Percentiles rank a stretch among this genome's conserved stretches.
phyloP scores from a whole-genome alignment of 2,113 vertebrate species.

The Vulpes ferrilata region DNA sequence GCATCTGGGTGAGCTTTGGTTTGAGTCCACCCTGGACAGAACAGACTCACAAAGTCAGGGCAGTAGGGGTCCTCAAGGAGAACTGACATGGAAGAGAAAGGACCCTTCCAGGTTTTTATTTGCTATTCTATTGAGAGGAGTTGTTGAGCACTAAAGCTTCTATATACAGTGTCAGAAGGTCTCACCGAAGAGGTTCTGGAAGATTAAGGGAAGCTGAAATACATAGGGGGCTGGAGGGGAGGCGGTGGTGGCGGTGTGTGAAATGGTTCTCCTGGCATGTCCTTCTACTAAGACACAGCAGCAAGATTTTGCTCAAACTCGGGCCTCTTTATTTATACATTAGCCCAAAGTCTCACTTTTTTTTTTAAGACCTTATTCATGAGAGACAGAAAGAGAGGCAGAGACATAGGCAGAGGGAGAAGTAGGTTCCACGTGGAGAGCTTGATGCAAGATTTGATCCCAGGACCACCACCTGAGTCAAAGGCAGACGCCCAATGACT shows the following conservation, averaged over 20 bases:
- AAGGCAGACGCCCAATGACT: too few relatives aligned
- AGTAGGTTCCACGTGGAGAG: too few relatives aligned
- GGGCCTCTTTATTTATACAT: background rate
- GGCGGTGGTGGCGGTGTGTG: background rate
- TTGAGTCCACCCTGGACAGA: background rate
- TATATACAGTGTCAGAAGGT: background rate
- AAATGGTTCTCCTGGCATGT: background rate
- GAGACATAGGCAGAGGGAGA: too few relatives aligned
- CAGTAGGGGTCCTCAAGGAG: background rate
- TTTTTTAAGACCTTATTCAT: too few relatives aligned
- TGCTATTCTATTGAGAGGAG: background rate
- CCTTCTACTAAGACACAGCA: background rate
- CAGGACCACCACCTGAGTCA: too few relatives aligned
- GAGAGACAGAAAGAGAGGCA: too few relatives aligned
- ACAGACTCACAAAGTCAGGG: background rate
- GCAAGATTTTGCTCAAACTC: background rate
- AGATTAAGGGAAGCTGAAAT: background rate
- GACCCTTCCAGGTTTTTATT: background rate
- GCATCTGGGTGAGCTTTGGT: background rate
- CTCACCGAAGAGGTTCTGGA: background rate
- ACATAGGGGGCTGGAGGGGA: too few relatives aligned
- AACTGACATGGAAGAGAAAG: background rate
- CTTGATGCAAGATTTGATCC: too few relatives aligned
- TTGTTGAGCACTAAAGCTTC: background rate
- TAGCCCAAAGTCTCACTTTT: constrained; percentile 21